Percentiles rank a stretch among this genome's conserved stretches.
These are phyloP conservation scores for Eutrigla gurnardus DNA, from an alignment of 2,797 vertebrate genomes.

Conservation along the genomic window DNA sequence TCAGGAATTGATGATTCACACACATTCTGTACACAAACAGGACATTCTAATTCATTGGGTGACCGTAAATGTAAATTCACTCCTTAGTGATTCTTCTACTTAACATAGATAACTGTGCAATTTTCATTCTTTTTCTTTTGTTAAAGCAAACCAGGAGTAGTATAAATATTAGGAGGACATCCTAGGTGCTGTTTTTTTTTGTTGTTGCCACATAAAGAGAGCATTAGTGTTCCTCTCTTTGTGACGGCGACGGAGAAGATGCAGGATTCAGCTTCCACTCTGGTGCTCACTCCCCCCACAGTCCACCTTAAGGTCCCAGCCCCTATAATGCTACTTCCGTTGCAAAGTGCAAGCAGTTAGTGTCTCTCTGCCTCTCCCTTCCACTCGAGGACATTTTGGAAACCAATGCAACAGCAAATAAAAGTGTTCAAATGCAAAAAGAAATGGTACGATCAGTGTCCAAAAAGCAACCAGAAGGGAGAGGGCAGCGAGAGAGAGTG, in stretches of 20 bases:
- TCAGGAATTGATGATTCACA: constrained; percentile 57
- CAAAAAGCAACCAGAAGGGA: constrained; percentile 61
- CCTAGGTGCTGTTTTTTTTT: constrained; percentile 34
- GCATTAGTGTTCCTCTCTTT: constrained; percentile 8
- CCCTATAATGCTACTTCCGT: constrained; percentile 75
- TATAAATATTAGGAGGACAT: constrained; percentile 57
- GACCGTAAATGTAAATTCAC: constrained; percentile 70
- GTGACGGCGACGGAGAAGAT: constrained; percentile 3
- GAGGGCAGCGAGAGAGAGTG: constrained; percentile 76
- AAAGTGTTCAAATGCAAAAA: constrained; percentile 50
- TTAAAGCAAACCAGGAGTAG: constrained; percentile 72
- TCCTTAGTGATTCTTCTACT: constrained; percentile 71
- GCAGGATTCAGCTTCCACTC: constrained; percentile 29
- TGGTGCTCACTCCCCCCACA: background rate
- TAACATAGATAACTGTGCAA: constrained; percentile 77
- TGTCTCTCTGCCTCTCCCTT: constrained; percentile 70
- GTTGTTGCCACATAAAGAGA: constrained; percentile 13
- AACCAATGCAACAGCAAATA: constrained; percentile 64
- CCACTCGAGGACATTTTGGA: constrained; percentile 38
- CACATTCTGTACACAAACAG: constrained; percentile 39
- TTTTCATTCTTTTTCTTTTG: constrained; percentile 48
- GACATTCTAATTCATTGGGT: constrained; percentile 45
- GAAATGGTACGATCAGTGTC: constrained; percentile 40
- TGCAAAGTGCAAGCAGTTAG: constrained; percentile 86
- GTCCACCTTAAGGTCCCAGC: constrained; percentile 58